Conservation (phyloP, 2,888 invertebrate species). For the Encarsia formosa region DNA sequence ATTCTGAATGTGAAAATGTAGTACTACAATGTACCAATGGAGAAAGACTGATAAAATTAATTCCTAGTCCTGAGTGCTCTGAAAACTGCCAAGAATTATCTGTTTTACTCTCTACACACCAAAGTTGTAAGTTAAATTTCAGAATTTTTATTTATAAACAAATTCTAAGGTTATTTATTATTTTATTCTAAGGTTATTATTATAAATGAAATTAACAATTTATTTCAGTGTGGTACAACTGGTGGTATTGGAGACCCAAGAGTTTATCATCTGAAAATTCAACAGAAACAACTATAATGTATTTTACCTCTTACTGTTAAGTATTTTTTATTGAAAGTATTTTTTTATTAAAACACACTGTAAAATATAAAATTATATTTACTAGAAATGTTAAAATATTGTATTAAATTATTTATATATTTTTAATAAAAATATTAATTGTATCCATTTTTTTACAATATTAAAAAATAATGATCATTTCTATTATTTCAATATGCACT, state of each 20-base stretch:
- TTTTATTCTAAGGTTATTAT: not conserved
- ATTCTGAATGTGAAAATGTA: constrained; percentile 78
- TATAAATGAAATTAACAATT: constrained; percentile 7
- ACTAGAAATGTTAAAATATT: not conserved
- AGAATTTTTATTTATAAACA: not conserved
- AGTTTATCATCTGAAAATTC: constrained; percentile 61
- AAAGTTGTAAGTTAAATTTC: constrained; percentile 66
- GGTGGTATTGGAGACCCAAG: constrained; percentile 77
- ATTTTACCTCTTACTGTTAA: constrained; percentile 71
- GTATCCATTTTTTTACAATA: too few relatives aligned
- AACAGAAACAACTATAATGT: constrained; percentile 61
- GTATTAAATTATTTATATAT: not conserved
- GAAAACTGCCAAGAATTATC: constrained; percentile 68
- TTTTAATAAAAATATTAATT: too few relatives aligned
- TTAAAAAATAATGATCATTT: too few relatives aligned
- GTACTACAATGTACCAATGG: constrained; percentile 73
- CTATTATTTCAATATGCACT: too few relatives aligned
- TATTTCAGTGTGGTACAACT: constrained; percentile 71
- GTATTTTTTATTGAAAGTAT: too few relatives aligned
- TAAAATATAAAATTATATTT: too few relatives aligned
- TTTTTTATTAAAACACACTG: too few relatives aligned
- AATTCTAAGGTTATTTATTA: not conserved
- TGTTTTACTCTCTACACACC: constrained; percentile 64
- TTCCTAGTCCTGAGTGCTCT: constrained; percentile 74
- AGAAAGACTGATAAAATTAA: constrained; percentile 65